phyloP scores from a whole-genome alignment of 2,113 vertebrate species.

The Pristiophorus japonicus region DNA sequence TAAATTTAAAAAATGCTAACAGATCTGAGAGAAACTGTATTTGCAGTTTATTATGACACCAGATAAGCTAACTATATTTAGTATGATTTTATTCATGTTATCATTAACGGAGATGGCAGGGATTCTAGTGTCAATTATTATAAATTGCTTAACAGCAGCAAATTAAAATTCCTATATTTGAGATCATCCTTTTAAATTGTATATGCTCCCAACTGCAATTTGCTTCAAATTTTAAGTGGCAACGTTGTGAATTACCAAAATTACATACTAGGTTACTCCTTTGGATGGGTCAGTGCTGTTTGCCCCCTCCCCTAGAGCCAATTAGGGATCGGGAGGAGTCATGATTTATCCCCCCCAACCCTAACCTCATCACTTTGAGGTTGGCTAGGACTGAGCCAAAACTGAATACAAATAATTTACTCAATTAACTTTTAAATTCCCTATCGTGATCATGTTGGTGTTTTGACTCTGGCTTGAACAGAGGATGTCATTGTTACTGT shows the following conservation, averaged over 20 bases:
- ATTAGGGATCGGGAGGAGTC: no score
- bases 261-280: neutral
- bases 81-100: neutral
- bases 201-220: neutral
- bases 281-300: neutral
- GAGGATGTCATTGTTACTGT: neutral
- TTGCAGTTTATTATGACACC: neutral
- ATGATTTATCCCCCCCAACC: neutral
- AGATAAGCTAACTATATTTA: neutral
- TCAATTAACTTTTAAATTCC: neutral
- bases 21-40: conserved; percentile 2
- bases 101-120: neutral
- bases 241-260: neutral
- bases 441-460: neutral
- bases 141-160: neutral
- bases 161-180: neutral
- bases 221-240: neutral
- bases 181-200: neutral
- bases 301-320: neutral
- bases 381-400: neutral
- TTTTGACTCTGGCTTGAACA: neutral
- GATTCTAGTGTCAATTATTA: neutral
- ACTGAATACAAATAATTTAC: neutral
- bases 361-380: neutral
- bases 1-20: neutral